A percentile compares a stretch with the other conserved stretches of the same genome.
Conservation (phyloP, 2,888 invertebrate genomes). For the Cryptus viduatorius region DNA sequence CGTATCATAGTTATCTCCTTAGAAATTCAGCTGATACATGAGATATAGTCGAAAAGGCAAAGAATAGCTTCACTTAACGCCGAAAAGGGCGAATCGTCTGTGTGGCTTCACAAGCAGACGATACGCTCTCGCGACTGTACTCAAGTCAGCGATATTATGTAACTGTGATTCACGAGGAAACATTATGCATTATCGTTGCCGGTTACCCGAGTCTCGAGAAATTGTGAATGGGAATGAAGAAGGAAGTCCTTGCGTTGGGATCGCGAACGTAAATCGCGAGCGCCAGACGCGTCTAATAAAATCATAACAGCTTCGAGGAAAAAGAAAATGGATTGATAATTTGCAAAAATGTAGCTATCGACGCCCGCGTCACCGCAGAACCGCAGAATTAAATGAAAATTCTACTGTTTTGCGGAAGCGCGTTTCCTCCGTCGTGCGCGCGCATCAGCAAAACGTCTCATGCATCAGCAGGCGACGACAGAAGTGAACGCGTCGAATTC, state of each 20-base stretch:
- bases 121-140: background rate
- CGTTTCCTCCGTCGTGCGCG: background rate
- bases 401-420: conserved; percentile 38
- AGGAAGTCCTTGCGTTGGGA: conserved; percentile 18
- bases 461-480: conserved; percentile 18
- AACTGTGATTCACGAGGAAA: conserved; percentile 8
- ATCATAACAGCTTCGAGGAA: background rate
- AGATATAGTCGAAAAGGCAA: background rate
- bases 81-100: too few species aligned
- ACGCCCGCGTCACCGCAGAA: too few species aligned
- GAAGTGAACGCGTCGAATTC: conserved; percentile 22
- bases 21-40: too few species aligned
- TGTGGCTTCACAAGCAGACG: too few species aligned
- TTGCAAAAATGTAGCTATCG: background rate
- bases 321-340: background rate
- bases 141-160: conserved; percentile 3
- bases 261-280: background rate
- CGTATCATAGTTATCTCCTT: too few species aligned
- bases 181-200: conserved; percentile 37
- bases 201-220: background rate
- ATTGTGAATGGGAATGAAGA: conserved; percentile 7
- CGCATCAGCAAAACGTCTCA: background rate
- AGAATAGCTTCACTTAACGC: too few species aligned
- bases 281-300: background rate
- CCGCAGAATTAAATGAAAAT: conserved; percentile 29